These are phyloP conservation scores for Drosophila crucigera DNA, from an alignment of 2,888 invertebrate species.

Conservation along the genomic window DNA sequence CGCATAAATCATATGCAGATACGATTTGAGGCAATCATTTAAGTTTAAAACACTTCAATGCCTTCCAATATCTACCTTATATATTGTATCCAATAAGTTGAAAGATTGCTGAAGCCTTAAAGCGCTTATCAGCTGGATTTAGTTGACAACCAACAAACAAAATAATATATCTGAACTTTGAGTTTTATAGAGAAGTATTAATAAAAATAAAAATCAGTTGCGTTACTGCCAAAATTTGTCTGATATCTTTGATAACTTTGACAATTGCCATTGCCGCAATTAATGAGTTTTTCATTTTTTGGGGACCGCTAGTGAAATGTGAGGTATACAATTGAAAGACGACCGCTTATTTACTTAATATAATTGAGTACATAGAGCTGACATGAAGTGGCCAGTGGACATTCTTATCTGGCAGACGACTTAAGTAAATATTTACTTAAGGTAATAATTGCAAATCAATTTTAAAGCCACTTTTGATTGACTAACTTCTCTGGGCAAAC, in stretches of 20 bases:
- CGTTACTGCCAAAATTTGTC: conserved; percentile 15
- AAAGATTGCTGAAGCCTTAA: neutral
- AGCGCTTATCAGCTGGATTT: conserved; percentile 31
- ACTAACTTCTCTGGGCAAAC: neutral
- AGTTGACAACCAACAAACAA: neutral
- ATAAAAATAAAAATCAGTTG: conserved; percentile 28
- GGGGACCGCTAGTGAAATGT: conserved; percentile 43
- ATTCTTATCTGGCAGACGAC: conserved; percentile 46
- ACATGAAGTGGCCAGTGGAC: conserved; percentile 49
- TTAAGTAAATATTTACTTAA: conserved; percentile 54
- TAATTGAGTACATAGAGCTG: conserved; percentile 46
- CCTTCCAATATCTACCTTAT: neutral
- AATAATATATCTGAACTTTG: conserved; percentile 53
- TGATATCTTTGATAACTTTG: conserved; percentile 55
- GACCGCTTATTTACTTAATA: conserved; percentile 56
- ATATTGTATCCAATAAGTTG: conserved; percentile 24
- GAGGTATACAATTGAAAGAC: conserved; percentile 47
- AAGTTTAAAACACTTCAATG: conserved; percentile 13
- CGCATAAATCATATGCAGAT: conserved; percentile 38
- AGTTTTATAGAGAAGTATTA: conserved; percentile 28
- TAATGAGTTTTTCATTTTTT: conserved; percentile 52
- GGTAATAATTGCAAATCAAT: conserved; percentile 40
- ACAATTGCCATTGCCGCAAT: conserved; percentile 60
- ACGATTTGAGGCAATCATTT: conserved; percentile 34
- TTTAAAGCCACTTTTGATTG: conserved; percentile 29